phyloP scores from a whole-genome alignment of 35 echinoderm and acorn worm genomes.

The Eucidaris tribuloides region DNA sequence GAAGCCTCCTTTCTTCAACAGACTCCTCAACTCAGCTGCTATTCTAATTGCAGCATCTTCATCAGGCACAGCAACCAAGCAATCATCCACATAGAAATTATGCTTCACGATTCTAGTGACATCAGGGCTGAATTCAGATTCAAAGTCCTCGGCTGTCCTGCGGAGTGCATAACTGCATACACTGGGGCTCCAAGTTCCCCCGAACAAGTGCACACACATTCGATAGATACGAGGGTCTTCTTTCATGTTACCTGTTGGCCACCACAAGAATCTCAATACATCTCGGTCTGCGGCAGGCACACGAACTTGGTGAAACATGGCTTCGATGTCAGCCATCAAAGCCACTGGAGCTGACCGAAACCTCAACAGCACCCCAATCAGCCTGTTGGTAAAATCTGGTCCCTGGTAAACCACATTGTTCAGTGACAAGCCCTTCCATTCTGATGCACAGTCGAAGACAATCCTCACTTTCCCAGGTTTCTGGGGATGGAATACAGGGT shows the following conservation, averaged over 20 bases:
- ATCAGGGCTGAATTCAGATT: neutral
- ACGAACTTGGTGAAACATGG: conserved; percentile 19
- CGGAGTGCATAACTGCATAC: conserved; percentile 1
- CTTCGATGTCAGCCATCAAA: conserved; percentile 26
- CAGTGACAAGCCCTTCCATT: conserved; percentile 48
- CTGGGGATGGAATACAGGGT: conserved; percentile 51
- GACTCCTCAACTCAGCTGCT: too few species aligned
- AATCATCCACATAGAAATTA: conserved; percentile 44
- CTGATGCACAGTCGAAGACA: conserved; percentile 58
- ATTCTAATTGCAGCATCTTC: conserved; percentile 24
- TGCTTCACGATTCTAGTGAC: neutral
- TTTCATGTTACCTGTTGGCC: conserved; percentile 29
- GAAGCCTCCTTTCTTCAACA: neutral
- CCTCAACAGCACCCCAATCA: conserved; percentile 37
- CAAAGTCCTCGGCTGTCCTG: neutral
- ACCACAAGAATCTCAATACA: conserved; percentile 49
- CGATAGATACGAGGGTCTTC: neutral
- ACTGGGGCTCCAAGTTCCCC: conserved; percentile 2
- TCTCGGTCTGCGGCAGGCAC: neutral
- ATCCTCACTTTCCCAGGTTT: conserved; percentile 55
- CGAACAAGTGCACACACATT: conserved; percentile 32
- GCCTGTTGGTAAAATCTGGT: conserved; percentile 65
- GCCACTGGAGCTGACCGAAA: conserved; percentile 8
- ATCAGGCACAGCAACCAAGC: neutral
- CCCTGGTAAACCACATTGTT: conserved; percentile 54